Conservation (phyloP, 2,113 vertebrate species). For the Menidia beryllina region DNA sequence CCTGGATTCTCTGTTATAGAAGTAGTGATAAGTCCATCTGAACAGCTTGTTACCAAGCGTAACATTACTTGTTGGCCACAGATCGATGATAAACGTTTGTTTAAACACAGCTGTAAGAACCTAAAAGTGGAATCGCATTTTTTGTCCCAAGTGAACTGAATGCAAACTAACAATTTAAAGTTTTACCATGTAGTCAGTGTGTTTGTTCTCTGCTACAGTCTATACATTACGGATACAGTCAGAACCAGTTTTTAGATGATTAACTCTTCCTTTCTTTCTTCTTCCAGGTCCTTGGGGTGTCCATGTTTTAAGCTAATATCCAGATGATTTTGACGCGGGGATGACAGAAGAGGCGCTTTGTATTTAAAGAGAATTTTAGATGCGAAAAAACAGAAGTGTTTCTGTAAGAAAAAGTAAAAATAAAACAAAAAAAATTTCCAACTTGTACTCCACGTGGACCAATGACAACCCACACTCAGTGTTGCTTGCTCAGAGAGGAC, state of each 20-base stretch:
- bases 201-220: no score
- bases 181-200: no score
- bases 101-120: no score
- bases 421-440: conserved; percentile 72
- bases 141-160: no score
- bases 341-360: conserved; percentile 93
- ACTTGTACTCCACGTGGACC: conserved; percentile 86
- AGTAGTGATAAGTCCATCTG: conserved; percentile 5
- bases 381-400: conserved; percentile 93
- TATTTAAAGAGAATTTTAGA: conserved; percentile 94
- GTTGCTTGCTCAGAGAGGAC: conserved; percentile 95
- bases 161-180: no score
- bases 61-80: conserved; percentile 28
- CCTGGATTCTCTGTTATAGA: no score
- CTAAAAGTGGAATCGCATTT: no score
- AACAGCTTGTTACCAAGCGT: conserved; percentile 29
- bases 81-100: conserved; percentile 11
- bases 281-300: conserved; percentile 96
- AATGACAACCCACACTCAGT: conserved; percentile 96
- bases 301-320: conserved; percentile 96
- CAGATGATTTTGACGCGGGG: conserved; percentile 79
- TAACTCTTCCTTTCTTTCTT: conserved; percentile 32
- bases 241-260: not conserved
- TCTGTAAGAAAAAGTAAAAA: conserved; percentile 83
- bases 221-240: not conserved